Evolutionary conservation across 1,140 invertebrate genomes (phyloP).

Genomic region (Papilio xuthus): DNA sequence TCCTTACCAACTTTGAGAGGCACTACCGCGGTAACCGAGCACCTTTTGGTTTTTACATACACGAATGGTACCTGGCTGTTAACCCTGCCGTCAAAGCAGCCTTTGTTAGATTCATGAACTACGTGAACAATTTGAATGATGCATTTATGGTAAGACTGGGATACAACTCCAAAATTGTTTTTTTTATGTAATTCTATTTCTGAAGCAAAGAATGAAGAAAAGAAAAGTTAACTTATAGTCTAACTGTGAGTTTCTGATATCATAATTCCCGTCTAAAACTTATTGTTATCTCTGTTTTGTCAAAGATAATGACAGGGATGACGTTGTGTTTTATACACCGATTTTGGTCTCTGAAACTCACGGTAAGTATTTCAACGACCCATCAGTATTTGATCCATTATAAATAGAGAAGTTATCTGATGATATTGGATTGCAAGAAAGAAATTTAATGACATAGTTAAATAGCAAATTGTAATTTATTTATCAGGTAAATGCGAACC

Average conservation of each 20-base stretch:
- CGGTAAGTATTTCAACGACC: no score
- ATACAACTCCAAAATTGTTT: neutral
- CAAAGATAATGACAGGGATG: no score
- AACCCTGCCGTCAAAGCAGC: conserved; percentile 67
- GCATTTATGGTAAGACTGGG: conserved; percentile 75
- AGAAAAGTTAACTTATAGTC: no score
- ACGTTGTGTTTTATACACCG: no score
- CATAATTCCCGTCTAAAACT: no score
- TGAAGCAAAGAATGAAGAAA: neutral
- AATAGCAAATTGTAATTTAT: neutral
- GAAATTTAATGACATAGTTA: no score
- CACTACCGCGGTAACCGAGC: conserved; percentile 82
- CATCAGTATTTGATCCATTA: no score
- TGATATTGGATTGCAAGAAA: no score
- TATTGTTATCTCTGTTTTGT: no score
- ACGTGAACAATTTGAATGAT: conserved; percentile 77
- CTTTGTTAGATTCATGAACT: conserved; percentile 76
- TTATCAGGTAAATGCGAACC: conserved; percentile 51
- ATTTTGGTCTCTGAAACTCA: no score
- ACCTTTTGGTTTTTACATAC: conserved; percentile 83
- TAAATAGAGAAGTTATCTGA: no score
- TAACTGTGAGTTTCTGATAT: no score
- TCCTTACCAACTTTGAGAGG: conserved; percentile 80
- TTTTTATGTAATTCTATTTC: neutral
- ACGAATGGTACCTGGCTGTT: conserved; percentile 81